Percentiles rank a stretch among this genome's conserved stretches.
phyloP scores from a whole-genome alignment of 2,113 vertebrate genomes.

The Tachysurus fulvidraco region DNA sequence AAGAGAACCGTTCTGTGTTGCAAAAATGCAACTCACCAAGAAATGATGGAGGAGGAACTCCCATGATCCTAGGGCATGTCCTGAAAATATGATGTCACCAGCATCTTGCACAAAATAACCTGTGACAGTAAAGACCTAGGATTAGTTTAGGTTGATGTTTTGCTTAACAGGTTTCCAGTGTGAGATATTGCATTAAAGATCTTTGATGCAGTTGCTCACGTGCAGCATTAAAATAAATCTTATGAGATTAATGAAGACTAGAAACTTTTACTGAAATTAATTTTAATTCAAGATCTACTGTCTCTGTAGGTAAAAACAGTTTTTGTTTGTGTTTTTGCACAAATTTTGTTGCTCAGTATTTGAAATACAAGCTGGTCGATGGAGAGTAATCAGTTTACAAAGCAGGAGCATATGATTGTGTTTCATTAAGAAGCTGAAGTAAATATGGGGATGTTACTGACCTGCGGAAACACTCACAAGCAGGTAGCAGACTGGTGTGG shows the following conservation, averaged over 20 bases:
- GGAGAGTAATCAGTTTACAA: neutral
- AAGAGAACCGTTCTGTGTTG: neutral
- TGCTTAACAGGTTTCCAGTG: neutral
- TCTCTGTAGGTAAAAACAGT: neutral
- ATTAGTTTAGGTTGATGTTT: neutral
- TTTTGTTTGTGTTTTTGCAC: too few species aligned
- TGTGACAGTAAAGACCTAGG: slow-evolving; percentile 25
- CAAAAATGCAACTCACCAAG: slow-evolving; percentile 46
- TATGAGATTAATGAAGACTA: neutral
- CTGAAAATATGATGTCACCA: slow-evolving; percentile 54
- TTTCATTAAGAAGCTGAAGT: neutral
- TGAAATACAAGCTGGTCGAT: neutral
- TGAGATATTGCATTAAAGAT: too few species aligned
- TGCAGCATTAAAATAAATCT: neutral
- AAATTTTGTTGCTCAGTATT: neutral
- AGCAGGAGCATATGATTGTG: neutral
- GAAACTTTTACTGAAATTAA: neutral
- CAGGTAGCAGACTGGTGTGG: slow-evolving; percentile 43
- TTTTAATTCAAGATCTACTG: neutral
- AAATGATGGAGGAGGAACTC: slow-evolving; percentile 57
- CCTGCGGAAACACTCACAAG: slow-evolving; percentile 51
- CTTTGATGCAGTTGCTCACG: neutral
- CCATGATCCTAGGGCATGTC: slow-evolving; percentile 54
- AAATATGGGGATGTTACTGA: slow-evolving; percentile 25
- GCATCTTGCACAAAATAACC: slow-evolving; percentile 58